Evolutionary conservation across 2,113 vertebrate species (phyloP), one percentile per base, ranked within the genome.

Genomic region (Lanius collurio): DNA sequence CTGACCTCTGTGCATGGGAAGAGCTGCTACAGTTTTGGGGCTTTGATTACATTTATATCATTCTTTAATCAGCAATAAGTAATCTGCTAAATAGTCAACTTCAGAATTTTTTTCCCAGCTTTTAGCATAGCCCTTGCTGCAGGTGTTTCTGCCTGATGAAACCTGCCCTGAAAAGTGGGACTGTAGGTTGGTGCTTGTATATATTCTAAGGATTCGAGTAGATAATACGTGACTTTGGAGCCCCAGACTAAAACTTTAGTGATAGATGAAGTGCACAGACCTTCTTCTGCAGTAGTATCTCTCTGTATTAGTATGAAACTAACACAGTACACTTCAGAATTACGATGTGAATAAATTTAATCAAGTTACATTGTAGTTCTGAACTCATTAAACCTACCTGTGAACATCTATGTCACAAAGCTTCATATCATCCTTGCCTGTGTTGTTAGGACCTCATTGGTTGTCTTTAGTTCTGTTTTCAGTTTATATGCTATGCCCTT

Each of bases 361-460:
- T 64, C 24, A 11, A 44, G 8, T 35, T 68, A 6, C n/a, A 8
- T n/a, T 55, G 53, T 56, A 47, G 46, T 70, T 69, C 60, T 77
- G 63, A 69, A 13, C 35, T 68, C 44, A 30, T 57, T 62, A 77
- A 74, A 57, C 22, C 24, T 52, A 15, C 22, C 19, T 39, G 18
- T 63, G 80, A 76, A 59, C 28, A 39, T 76, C 35, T 30, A 17
- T 41, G 67, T 46, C 59, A 63, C 39, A 57, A 55, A 71, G 20
- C 23, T 63, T 63, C 20, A 0, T 15, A 4, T 59, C 35, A 86
- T 26, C 26, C 5, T 13, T 50, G 15, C 31, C 26, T 60, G 1
- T 1, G 0, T 63, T 6, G 1, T 23, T 47, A 26, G 20, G 77
- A 69, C 20, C 52, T 79, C 0, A 2, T 11, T 74, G 82, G 3